Evolutionary conservation across 2,797 vertebrate genomes (phyloP), one percentile per base, ranked within the genome.

Genomic region (Falco rusticolus): DNA sequence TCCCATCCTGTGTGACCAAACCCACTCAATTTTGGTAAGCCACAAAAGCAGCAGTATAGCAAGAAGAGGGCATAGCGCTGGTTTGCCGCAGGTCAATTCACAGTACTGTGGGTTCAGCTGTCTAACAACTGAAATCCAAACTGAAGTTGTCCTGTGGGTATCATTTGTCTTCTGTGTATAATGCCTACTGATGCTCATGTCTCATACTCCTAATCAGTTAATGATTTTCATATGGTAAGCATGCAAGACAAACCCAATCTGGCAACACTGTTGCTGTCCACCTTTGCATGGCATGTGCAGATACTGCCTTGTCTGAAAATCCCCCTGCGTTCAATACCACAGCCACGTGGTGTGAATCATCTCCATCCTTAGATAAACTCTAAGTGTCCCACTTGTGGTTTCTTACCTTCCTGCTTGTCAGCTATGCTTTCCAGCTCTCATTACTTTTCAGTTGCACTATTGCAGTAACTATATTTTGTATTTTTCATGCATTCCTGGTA

Each of bases 31-130:
- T 37, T 56, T 61, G 26, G 16, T 57, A 57, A 76, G 53, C 53
- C 9, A 25, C 53, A 53, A 33, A 76, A 28, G 39, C 43, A 26
- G 53, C 15, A 11, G 16, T 13, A 11, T 6, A 5, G 14, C 31
- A 45, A 41, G 48, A n/a, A 61, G 29, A 48, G 14, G 16, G 29
- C 13, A 1, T 51, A 25, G 14, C 0, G 0, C 60, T 63, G 66
- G 43, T 31, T 61, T 82, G 53, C 34, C 17, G 39, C n/a, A 22
- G 11, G 17, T 63, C 26, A 63, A 41, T 65, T 59, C 26, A 33
- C 24, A 22, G 2, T 19, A 15, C 29, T 26, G 28, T 21, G 37
- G 15, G 12, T 41, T 72, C 29, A 43, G 24, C 72, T 50, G 39
- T 39, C 31, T 15, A 12, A 17, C 41, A 69, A 10, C 37, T 79